Conservation (phyloP, 2,888 invertebrate genomes). For the Himalopsyche kuldschensis region DNA sequence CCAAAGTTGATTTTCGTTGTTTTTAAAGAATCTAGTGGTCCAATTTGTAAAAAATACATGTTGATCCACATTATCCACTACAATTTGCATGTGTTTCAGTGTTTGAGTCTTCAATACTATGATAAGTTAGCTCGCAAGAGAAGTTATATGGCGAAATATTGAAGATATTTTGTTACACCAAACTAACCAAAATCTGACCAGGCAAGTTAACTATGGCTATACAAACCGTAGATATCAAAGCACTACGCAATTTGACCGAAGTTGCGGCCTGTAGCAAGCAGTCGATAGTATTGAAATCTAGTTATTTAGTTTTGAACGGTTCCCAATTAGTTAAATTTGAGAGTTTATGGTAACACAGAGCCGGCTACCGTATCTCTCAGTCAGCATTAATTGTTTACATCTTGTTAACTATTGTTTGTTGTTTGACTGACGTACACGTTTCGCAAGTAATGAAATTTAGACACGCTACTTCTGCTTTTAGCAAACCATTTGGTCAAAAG, state of each 20-base stretch:
- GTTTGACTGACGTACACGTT: background rate
- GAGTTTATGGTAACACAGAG: background rate
- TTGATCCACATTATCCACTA: too few species aligned
- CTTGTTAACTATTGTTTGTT: background rate
- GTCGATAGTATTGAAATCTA: background rate
- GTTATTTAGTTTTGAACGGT: background rate
- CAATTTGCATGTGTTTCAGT: too few species aligned
- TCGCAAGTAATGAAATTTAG: background rate
- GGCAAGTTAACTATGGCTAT: background rate
- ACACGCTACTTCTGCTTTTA: background rate
- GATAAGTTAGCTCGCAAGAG: too few species aligned
- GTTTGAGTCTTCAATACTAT: too few species aligned
- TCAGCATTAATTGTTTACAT: background rate
- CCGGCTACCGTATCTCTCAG: background rate
- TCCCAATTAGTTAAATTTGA: background rate
- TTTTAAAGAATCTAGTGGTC: too few species aligned
- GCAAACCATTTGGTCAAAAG: too few species aligned
- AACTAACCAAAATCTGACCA: background rate
- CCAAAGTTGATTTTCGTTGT: too few species aligned
- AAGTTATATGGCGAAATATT: too few species aligned
- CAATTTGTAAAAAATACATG: too few species aligned
- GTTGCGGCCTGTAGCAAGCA: background rate
- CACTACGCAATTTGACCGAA: background rate
- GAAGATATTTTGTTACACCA: background rate
- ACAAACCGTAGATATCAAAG: background rate